Evolutionary conservation across 2,888 invertebrate species (phyloP).

Genomic region (Sinodicranocentrus sp.): DNA sequence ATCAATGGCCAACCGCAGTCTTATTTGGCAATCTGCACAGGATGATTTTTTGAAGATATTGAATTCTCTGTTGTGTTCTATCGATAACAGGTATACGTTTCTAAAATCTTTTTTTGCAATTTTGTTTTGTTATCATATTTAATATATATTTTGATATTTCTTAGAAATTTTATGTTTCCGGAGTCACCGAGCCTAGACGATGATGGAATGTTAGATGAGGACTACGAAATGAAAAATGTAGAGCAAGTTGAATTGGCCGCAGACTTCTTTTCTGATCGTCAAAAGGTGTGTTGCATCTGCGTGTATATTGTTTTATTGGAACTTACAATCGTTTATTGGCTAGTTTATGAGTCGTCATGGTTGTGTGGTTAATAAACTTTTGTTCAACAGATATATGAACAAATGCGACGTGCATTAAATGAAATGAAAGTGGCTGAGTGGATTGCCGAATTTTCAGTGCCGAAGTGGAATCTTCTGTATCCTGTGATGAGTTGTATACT

Average conservation of each 20-base stretch:
- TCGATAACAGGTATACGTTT: conserved; percentile 42
- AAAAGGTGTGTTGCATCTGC: conserved; percentile 36
- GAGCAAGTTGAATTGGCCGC: conserved; percentile 39
- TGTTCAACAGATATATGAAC: conserved; percentile 43
- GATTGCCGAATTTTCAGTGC: conserved; percentile 38
- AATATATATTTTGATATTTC: neutral
- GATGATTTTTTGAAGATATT: conserved; percentile 11
- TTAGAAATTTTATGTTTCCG: neutral
- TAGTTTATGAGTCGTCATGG: no score
- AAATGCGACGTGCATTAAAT: conserved; percentile 54
- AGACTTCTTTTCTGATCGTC: conserved; percentile 55
- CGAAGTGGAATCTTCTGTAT: conserved; percentile 53
- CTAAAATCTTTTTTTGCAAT: neutral
- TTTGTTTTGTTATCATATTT: neutral
- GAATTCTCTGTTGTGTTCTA: conserved; percentile 13
- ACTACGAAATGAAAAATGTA: conserved; percentile 25
- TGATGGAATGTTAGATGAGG: conserved; percentile 35
- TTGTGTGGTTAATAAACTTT: no score
- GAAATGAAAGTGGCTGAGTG: conserved; percentile 29
- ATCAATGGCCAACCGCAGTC: conserved; percentile 7
- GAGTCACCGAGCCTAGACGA: neutral
- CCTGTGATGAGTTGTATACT: conserved; percentile 67
- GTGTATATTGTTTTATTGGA: neutral
- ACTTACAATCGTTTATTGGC: no score
- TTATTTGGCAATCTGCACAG: neutral